Percentiles rank a stretch among this genome's conserved stretches.
Evolutionary conservation across 2,113 vertebrate species (phyloP).

Genomic region (Cavia porcellus): DNA sequence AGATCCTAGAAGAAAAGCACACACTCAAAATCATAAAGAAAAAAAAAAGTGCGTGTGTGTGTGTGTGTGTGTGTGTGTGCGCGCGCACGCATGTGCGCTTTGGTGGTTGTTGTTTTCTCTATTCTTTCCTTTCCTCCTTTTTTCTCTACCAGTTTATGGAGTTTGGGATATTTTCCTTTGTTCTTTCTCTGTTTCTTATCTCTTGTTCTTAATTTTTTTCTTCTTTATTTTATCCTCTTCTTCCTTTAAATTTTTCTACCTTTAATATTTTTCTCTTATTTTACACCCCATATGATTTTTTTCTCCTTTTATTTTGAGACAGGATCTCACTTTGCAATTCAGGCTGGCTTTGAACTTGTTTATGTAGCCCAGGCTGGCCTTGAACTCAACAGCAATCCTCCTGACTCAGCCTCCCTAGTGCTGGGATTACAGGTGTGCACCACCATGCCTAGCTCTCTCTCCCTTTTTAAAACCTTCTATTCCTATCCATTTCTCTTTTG

Average conservation of each 20-base stretch:
- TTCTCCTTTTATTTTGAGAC: not conserved
- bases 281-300: not conserved
- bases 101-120: not conserved
- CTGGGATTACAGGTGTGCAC: too few species aligned
- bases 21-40: not conserved
- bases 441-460: too few species aligned
- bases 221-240: not conserved
- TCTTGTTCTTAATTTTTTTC: not conserved
- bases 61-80: not conserved
- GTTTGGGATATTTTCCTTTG: not conserved
- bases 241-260: not conserved
- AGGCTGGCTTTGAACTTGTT: too few species aligned
- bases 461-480: not conserved
- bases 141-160: not conserved
- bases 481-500: not conserved
- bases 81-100: not conserved
- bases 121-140: not conserved
- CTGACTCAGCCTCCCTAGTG: too few species aligned
- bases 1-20: not conserved
- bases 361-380: too few species aligned
- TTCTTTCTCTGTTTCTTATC: not conserved
- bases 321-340: too few species aligned
- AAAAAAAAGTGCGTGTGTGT: not conserved
- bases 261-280: not conserved
- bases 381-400: too few species aligned